These are phyloP conservation scores for Excalfactoria chinensis DNA, from an alignment of 2,113 vertebrate genomes.

Conservation along the genomic window DNA sequence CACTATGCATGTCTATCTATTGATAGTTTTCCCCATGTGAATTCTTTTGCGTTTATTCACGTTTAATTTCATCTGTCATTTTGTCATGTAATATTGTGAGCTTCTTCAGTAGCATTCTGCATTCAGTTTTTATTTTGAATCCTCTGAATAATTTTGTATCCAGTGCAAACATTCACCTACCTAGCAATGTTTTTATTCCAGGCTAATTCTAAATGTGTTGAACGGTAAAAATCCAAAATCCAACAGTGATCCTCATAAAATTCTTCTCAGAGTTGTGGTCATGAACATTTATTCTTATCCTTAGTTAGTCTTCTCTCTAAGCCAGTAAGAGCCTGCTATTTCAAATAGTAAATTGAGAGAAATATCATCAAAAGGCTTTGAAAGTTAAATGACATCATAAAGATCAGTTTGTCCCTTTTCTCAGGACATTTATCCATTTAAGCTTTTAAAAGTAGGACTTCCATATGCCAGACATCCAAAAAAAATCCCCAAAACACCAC, in stretches of 20 bases:
- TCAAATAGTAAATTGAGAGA: background rate
- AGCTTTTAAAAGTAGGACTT: background rate
- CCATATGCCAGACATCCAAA: background rate
- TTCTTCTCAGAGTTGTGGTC: background rate
- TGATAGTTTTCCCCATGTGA: background rate
- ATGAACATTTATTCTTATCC: background rate
- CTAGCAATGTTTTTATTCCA: background rate
- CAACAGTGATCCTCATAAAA: background rate
- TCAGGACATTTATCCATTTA: background rate
- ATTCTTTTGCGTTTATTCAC: background rate
- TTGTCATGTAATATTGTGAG: background rate
- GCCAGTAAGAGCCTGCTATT: background rate
- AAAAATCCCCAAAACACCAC: background rate
- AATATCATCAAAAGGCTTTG: background rate
- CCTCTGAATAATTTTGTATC: background rate
- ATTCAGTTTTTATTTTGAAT: background rate
- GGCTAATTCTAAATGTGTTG: background rate
- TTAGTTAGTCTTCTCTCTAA: background rate
- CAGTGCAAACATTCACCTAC: background rate
- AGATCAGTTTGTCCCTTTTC: background rate
- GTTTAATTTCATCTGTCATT: background rate
- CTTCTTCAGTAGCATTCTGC: background rate
- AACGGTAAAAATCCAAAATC: background rate
- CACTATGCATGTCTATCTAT: background rate
- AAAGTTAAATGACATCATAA: background rate